Evolutionary conservation across 2,113 vertebrate genomes (phyloP), one percentile per base, ranked within the genome.

Genomic region (Phylloscopus trochiloides): DNA sequence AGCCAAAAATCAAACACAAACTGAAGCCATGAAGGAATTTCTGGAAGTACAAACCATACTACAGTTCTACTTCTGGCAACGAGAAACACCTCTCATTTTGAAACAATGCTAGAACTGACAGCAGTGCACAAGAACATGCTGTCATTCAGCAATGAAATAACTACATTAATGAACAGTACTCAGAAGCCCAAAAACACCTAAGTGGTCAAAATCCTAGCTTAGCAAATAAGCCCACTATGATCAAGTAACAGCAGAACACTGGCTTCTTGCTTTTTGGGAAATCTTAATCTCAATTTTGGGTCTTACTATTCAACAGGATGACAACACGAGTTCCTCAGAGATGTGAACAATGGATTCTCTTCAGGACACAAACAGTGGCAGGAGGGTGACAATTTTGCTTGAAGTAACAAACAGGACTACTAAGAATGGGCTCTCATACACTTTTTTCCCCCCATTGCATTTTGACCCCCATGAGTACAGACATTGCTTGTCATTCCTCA

Each of bases 1-100:
- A 86, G 96, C 68, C 93, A 96, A 97, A 82, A 96, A 68, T 66
- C 80, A 94, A 96, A 91, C n/a, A 91, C 58, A 85, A 94, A 95
- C 90, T 91, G 77, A 90, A 96, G 85, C 65, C 79, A 58, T 54
- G 54, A 95, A 96, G 92, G 81, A 96, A 95, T 72, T 96, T 90
- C 58, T 95, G 73, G 48, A 96, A 92, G 81, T 88, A 95, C 17
- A 94, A 96, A 81, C 47, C 58, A 81, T 55, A 65, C 40, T 83
- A 63, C 40, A 77, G 19, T 36, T 92, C 77, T 83, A 47, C 34
- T 90, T 84, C 84, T 94, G 90, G 83, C 51, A 91, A 73, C 4
- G 1, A 96, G 29, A 86, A 93, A 51, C 65, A 81, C n/a, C 40
- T 96, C 74, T 93, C 52, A 31, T 84, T 92, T 70, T 43, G 21